Percentiles rank a stretch among this genome's conserved stretches.
phyloP scores from a whole-genome alignment of 2,113 vertebrate genomes.

The Terrapene triunguis region DNA sequence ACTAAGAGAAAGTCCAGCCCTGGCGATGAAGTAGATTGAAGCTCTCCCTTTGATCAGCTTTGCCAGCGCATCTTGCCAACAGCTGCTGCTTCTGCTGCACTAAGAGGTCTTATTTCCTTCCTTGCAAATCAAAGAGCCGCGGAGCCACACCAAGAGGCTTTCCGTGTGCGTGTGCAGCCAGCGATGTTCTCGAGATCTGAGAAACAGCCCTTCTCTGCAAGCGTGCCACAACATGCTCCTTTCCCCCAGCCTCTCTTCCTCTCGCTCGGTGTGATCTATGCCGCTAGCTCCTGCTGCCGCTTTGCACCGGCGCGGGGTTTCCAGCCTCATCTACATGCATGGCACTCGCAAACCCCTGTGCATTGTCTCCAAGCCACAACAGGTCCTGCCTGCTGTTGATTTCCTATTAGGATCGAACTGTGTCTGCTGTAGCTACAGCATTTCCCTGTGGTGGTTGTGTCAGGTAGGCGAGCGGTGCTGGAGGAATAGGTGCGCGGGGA shows the following conservation, averaged over 20 bases:
- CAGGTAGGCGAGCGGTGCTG: constrained; percentile 51
- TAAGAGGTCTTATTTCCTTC: constrained; percentile 50
- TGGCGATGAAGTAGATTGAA: not conserved
- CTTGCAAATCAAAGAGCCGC: constrained; percentile 52
- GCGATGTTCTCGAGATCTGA: not conserved
- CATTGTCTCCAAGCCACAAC: constrained; percentile 72
- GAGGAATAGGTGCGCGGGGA: constrained; percentile 37
- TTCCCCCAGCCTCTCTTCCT: constrained; percentile 21
- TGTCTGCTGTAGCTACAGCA: not conserved
- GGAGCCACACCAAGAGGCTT: constrained; percentile 46
- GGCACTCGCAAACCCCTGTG: not conserved
- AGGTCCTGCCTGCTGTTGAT: constrained; percentile 62
- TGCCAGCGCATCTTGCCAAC: constrained; percentile 50
- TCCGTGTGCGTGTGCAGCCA: constrained; percentile 30
- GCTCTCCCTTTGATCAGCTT: not conserved
- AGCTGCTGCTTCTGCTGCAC: constrained; percentile 33
- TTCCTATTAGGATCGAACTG: not conserved
- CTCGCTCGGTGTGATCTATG: not conserved
- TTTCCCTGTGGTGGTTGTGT: constrained; percentile 45
- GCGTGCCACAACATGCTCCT: constrained; percentile 10
- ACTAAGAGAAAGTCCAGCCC: not conserved
- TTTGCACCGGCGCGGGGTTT: not conserved
- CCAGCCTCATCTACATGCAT: constrained; percentile 52
- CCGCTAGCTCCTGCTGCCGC: not conserved
- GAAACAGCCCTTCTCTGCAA: not conserved